Evolutionary conservation across 2,888 invertebrate species (phyloP), one percentile per base, ranked within the genome.

Genomic region (Drosophila greeni): DNA sequence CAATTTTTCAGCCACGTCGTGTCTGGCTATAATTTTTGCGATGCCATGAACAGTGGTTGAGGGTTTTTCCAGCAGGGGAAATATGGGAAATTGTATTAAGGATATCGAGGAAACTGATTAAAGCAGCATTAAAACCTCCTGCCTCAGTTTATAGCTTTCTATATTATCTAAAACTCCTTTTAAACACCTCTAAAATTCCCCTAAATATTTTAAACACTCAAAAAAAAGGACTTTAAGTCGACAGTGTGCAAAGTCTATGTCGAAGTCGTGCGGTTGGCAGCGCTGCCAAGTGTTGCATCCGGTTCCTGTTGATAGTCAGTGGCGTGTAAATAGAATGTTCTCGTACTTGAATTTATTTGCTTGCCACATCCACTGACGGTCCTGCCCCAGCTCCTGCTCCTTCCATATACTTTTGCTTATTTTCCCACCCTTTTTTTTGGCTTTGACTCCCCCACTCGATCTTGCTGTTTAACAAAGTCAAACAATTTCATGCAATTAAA

Each of bases 401-500:
- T 42, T n/a, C n/a, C n/a, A 29, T 42, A 42, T 45, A 43, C n/a
- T n/a, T n/a, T n/a, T 45, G 29, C 16, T 8, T 16, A 6, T 26
- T 11, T 42, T 26, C 29, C 40, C 3, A 8, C n/a, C 47, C 12
- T 23, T 45, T 31, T 29, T 5, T 29, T 12, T n/a, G n/a, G 24
- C 54, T 54, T 48, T 26, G 48, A 36, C 39, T 9, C 11, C 37
- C 45, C 24, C 43, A 53, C 57, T 23, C 68, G 56, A 57, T 66
- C 61, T 62, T 53, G 48, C 74, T 85, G 77, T 84, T 84, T 85
- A 79, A 75, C 84, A 81, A 82, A 81, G 80, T 73, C 83, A 80
- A 85, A 85, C 86, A 85, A 85, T 80, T 85, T 85, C 77, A 77
- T 82, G 85, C 86, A 84, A 84, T 84, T 84, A 84, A 82, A 80